Conservation (phyloP, 1,140 invertebrate species). For the Ptiloglossa arizonensis region DNA sequence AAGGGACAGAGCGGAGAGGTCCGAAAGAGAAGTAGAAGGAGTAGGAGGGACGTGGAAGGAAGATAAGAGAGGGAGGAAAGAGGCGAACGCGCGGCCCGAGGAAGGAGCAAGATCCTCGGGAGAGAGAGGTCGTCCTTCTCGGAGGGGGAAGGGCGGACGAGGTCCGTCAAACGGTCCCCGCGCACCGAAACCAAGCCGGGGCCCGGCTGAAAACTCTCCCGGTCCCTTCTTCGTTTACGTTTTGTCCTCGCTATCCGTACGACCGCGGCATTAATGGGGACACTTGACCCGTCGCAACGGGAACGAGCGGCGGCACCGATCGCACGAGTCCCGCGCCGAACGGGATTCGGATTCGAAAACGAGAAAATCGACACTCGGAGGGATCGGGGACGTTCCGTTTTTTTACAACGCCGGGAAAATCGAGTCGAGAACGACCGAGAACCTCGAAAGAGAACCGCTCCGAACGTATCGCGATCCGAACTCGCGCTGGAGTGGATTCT, state of each 20-base stretch:
- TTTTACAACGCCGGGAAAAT: no score
- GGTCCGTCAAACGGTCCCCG: constrained; percentile 55
- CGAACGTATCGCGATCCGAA: no score
- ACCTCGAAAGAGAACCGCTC: no score
- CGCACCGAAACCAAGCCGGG: constrained; percentile 47
- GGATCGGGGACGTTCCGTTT: no score
- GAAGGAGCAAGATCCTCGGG: constrained; percentile 25
- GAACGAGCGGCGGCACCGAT: neutral
- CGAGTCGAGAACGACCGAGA: no score
- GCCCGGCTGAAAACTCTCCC: constrained; percentile 35
- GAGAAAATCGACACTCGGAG: neutral
- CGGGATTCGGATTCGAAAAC: neutral
- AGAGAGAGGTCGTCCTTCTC: constrained; percentile 34
- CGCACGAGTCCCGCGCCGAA: neutral
- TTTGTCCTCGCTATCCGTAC: neutral
- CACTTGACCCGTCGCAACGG: neutral
- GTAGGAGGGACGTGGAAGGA: constrained; percentile 37
- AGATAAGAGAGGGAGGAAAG: constrained; percentile 35
- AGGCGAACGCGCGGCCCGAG: constrained; percentile 32
- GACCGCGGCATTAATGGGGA: neutral
- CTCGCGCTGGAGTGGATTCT: no score
- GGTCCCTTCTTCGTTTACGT: constrained; percentile 19
- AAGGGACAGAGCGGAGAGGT: constrained; percentile 55
- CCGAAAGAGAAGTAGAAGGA: constrained; percentile 64
- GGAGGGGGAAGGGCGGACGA: constrained; percentile 37